A percentile compares a stretch with the other conserved stretches of the same genome.
phyloP scores from a whole-genome alignment of 2,888 invertebrate species.

The Brachynemurus nebulosus region DNA sequence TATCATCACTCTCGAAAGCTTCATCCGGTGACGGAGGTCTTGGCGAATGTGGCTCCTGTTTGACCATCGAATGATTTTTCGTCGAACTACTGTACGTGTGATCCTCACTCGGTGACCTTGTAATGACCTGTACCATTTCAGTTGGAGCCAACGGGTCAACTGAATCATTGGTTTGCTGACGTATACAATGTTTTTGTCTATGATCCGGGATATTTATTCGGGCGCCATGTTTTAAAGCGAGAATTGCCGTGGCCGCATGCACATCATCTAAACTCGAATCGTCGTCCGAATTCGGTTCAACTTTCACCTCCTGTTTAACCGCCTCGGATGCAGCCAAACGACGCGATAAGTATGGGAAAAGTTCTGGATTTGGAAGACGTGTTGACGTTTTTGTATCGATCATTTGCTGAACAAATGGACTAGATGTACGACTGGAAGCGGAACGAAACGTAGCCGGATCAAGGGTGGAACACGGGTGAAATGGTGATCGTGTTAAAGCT shows the following conservation, averaged over 20 bases:
- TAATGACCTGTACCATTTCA: slow-evolving; percentile 48
- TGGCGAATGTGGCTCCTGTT: slow-evolving; percentile 30
- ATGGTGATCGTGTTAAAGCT: slow-evolving; percentile 79
- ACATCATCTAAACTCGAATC: slow-evolving; percentile 56
- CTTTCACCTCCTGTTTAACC: slow-evolving; percentile 19
- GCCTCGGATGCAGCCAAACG: slow-evolving; percentile 39
- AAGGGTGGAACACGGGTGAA: slow-evolving; percentile 48
- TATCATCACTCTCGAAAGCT: slow-evolving; percentile 43
- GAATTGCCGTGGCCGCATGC: slow-evolving; percentile 73
- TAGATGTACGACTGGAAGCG: slow-evolving; percentile 20
- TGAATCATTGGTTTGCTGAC: too few species aligned
- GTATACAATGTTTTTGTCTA: slow-evolving; percentile 21
- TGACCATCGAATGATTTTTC: slow-evolving; percentile 24
- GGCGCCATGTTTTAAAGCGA: slow-evolving; percentile 76
- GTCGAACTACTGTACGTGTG: slow-evolving; percentile 73
- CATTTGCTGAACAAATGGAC: slow-evolving; percentile 8
- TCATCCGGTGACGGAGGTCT: slow-evolving; percentile 37
- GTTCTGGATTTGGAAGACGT: slow-evolving; percentile 54
- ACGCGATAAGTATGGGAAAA: slow-evolving; percentile 73
- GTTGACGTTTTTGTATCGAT: slow-evolving; percentile 16
- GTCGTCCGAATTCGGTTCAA: slow-evolving; percentile 24
- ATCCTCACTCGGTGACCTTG: slow-evolving; percentile 81
- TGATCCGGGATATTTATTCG: slow-evolving; percentile 38
- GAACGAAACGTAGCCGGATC: slow-evolving; percentile 33
- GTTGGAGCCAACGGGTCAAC: slow-evolving; percentile 25